Base-by-base conservation (phyloP, 2,797 vertebrate species). In the Tangara arthus region DNA sequence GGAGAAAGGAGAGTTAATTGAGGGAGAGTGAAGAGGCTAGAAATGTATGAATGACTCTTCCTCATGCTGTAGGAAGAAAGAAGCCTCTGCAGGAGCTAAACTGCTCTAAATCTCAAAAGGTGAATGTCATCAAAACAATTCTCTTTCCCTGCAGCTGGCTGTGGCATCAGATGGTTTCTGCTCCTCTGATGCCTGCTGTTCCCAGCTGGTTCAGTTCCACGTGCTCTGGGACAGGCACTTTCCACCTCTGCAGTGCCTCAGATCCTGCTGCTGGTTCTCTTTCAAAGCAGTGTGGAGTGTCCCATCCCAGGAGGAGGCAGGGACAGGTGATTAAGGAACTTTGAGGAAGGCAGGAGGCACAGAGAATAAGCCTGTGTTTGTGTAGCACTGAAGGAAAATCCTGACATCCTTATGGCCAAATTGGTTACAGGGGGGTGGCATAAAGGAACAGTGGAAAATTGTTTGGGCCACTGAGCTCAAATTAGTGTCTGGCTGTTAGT, bases 91-190 rank as follows among this genome's bases (percentile, higher is more conserved):
- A 65, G 82, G 69, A 88, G 65, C 47, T 81, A 42, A 94, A 50
- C 57, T 85, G 75, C 91, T 85, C 82, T 91, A 64, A 77, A 70
- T 85, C 46, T 87, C 55, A 77, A 77, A 89, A 75, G 66, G 60
- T n/a, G 47, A 64, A 34, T 70, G 49, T 64, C 87, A 96, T 94
- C 84, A 95, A 73, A 96, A 80, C 84, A 90, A 14, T 71, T 81
- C 61, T 89, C 16, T 49, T 90, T 92, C 68, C 39, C 44, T 59
- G 88, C 32, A 72, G 47, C 57, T 66, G 69, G 61, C 82, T 81
- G 64, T 11, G 7, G 39, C 1, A 5, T 84, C 72, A 78, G 76
- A 71, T 93, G 39, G 23, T 50, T 83, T 69, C 61, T 61, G 61
- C 69, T 83, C 28, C 16, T 89, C 88, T 93, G 82, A 59, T 91